Base-by-base conservation (phyloP, 2,797 vertebrate genomes). In the Myripristis murdjan region DNA sequence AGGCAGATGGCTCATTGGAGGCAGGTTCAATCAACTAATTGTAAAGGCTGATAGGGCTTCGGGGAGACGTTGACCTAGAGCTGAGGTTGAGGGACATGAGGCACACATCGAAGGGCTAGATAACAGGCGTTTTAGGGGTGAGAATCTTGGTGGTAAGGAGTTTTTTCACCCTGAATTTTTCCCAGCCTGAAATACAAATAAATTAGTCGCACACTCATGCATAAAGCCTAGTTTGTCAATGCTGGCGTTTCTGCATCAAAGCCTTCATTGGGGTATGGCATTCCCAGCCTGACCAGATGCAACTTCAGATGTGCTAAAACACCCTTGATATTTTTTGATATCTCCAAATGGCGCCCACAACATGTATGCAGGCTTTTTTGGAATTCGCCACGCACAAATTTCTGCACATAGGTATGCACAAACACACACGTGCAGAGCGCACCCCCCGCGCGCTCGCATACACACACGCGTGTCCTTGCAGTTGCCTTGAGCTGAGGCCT, bases 11-110 rank as follows among this genome's bases (percentile, higher is more conserved):
- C 80, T 81, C 83, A 82, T 79, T 64, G 66, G 79, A 86, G 89
- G 85, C 79, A 73, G 77, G 84, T 87, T 89, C 90, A 91, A 90
- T 93, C 83, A 86, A 84, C 86, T 84, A 75, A 81, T 85, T 89
- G 88, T 90, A 78, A 84, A 87, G 81, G 88, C 73, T 83, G 70
- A 86, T 83, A 64, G 69, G 77, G 54, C 82, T 78, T 72, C n/a
- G 7, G 79, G 83, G 81, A 69, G 66, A 65, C 20, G 66, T 52
- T 79, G 86, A 91, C 90, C 89, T 82, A 43, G 66, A 83, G 84
- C 33, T 6, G 52, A 66, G 74, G 75, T 41, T 64, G 46, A 72
- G 83, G 76, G 86, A 80, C 84, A 65, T 2, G 11, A 84, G 16
- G 10, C 23, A 4, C 14, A 18, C 16, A 55, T 41, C 23, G 41